Conservation (phyloP, 2,888 invertebrate species). For the Trissolcus brochymenae region DNA sequence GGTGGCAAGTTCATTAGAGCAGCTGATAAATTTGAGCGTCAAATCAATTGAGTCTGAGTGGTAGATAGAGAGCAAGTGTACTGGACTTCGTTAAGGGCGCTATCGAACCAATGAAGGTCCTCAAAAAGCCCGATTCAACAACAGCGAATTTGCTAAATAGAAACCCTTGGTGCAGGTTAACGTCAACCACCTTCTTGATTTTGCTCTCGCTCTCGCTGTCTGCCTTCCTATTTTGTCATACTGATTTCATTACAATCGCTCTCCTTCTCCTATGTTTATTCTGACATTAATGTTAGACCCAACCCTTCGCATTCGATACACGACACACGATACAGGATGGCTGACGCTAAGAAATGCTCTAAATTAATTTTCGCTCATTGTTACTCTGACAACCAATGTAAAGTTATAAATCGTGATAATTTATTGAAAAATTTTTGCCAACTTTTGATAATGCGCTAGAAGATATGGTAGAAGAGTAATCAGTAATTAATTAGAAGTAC, state of each 20-base stretch:
- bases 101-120: slow-evolving; percentile 20
- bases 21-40: slow-evolving; percentile 32
- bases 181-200: slow-evolving; percentile 47
- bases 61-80: slow-evolving; percentile 16
- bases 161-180: slow-evolving; percentile 31
- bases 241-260: slow-evolving; percentile 54
- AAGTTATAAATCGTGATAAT: slow-evolving; percentile 32
- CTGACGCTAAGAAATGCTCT: slow-evolving; percentile 42
- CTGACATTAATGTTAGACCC: slow-evolving; percentile 48
- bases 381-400: slow-evolving; percentile 31
- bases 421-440: slow-evolving; percentile 24
- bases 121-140: slow-evolving; percentile 28
- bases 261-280: slow-evolving; percentile 35
- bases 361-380: slow-evolving; percentile 53
- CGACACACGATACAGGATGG: slow-evolving; percentile 45
- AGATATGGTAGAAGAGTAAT: too few species aligned
- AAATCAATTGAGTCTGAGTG: slow-evolving; percentile 36
- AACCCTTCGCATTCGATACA: slow-evolving; percentile 49
- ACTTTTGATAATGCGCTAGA: neutral
- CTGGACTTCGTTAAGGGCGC: slow-evolving; percentile 38
- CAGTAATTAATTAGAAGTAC: too few species aligned
- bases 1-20: slow-evolving; percentile 37
- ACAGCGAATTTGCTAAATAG: slow-evolving; percentile 41
- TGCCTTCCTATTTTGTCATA: slow-evolving; percentile 50
- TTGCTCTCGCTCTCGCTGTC: slow-evolving; percentile 37